Evolutionary conservation across 23 tunicate genomes (phyloP).

Genomic region (Ciona savignyi): DNA sequence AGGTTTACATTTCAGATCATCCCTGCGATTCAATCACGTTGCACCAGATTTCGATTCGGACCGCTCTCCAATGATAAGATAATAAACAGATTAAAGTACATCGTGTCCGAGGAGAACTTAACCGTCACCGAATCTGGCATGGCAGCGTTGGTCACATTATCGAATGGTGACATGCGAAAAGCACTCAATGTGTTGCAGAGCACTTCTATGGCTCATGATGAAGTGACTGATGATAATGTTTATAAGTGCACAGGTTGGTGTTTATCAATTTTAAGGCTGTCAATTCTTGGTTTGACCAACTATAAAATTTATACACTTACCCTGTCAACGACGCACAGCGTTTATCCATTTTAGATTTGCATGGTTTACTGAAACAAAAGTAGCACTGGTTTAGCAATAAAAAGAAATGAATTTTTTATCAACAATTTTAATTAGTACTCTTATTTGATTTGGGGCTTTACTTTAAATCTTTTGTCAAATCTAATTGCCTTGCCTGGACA

Average conservation of each 20-base stretch:
- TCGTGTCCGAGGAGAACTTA: conserved; percentile 22
- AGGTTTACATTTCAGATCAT: conserved; percentile 17
- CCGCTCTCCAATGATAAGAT: conserved; percentile 46
- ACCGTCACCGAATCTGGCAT: conserved; percentile 30
- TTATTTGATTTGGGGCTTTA: too few relatives aligned
- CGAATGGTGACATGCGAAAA: conserved; percentile 58
- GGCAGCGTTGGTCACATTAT: conserved; percentile 34
- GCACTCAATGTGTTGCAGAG: conserved; percentile 30
- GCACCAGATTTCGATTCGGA: conserved; percentile 62
- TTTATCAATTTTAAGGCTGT: neutral
- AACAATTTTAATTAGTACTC: too few relatives aligned
- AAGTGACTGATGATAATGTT: conserved; percentile 25
- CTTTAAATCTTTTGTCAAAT: too few relatives aligned
- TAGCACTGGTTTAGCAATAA: too few relatives aligned
- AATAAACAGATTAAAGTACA: conserved; percentile 48
- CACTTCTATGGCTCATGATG: conserved; percentile 34
- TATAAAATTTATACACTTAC: too few relatives aligned
- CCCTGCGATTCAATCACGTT: conserved; percentile 57
- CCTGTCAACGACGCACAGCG: too few relatives aligned
- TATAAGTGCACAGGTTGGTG: conserved; percentile 24
- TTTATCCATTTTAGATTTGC: too few relatives aligned
- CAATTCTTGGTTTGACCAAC: too few relatives aligned
- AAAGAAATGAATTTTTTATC: too few relatives aligned
- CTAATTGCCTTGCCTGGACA: too few relatives aligned
- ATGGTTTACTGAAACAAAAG: too few relatives aligned